phyloP scores from a whole-genome alignment of 2,797 vertebrate genomes.

The Philypnodon macrostomus region DNA sequence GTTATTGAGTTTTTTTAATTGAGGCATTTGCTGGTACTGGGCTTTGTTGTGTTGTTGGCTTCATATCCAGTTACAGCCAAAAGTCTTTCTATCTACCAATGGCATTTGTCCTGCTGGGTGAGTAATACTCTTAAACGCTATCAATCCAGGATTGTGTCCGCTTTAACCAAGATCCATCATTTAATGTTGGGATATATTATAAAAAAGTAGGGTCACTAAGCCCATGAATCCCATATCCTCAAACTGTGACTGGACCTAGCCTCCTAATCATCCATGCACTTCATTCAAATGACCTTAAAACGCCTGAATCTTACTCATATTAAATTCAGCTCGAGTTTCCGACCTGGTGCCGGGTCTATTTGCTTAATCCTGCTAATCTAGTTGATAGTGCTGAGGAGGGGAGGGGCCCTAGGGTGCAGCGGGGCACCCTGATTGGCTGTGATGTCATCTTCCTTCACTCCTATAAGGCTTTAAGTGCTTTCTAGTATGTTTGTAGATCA shows the following conservation, averaged over 20 bases:
- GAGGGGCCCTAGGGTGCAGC: conserved; percentile 65
- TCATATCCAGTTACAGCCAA: no score
- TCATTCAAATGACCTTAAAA: conserved; percentile 53
- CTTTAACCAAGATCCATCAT: no score
- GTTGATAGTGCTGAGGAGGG: conserved; percentile 81
- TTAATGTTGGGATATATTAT: no score
- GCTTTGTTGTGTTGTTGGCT: no score
- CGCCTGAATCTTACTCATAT: conserved; percentile 29
- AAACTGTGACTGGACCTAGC: background rate
- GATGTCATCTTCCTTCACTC: conserved; percentile 88
- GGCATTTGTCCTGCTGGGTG: no score
- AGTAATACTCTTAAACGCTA: no score
- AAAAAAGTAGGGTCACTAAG: no score
- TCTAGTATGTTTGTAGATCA: conserved; percentile 86
- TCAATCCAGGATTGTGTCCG: no score
- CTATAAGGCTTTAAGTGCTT: conserved; percentile 92
- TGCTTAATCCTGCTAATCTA: conserved; percentile 88
- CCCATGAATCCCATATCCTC: no score
- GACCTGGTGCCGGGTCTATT: conserved; percentile 68
- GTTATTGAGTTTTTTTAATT: no score
- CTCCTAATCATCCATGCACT: conserved; percentile 25
- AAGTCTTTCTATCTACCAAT: no score
- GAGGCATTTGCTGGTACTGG: no score
- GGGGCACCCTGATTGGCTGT: conserved; percentile 84
- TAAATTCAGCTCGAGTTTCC: conserved; percentile 21